Evolutionary conservation across 2,888 invertebrate species (phyloP), one percentile per base, ranked within the genome.

Genomic region (Clivina fossor): DNA sequence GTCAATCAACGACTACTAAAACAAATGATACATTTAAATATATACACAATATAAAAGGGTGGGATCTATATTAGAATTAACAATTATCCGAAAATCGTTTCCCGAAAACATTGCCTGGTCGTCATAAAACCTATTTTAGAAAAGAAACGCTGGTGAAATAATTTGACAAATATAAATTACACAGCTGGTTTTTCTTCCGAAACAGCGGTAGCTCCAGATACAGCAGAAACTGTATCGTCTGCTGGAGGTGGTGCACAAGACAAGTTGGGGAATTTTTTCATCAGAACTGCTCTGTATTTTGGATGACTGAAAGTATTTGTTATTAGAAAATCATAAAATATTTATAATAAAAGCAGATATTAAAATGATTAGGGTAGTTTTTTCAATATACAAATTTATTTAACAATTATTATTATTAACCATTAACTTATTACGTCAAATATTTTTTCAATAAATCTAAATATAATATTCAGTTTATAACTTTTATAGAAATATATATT

Each of bases 191-290:
- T 84, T 67, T 86, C 86, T 62, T 81, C 81, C 56, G 76, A 74
- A 44, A 82, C 78, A 40, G 83, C 83, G 49, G 88, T 86, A 51
- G 81, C 80, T 16, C 81, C 85, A 4, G 88, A 86, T 2, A 80
- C 83, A 38, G 82, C 82, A 2, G 87, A 86, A 35, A 78, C 79
- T 16, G 77, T 76, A 61, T 86, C 85, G 55, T 83, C 83, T 16
- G 77, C 76, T 28, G 78, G 73, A 20, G 53, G 53, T 11, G 2
- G 78, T 71, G 83, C 82, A 69, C 88, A 88, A 11, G 84, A 80
- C 67, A 89, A 76, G 57, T 85, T 83, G 22, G 91, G 91, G 81
- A 90, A 88, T 71, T 81, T 84, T 76, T 84, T 81, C 73, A 85
- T 81, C 60, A 92, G 76, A 32, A 86, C 89, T 56, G 83, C 83